phyloP scores from a whole-genome alignment of 2,888 invertebrate species.

The Dynastes hyllus region DNA sequence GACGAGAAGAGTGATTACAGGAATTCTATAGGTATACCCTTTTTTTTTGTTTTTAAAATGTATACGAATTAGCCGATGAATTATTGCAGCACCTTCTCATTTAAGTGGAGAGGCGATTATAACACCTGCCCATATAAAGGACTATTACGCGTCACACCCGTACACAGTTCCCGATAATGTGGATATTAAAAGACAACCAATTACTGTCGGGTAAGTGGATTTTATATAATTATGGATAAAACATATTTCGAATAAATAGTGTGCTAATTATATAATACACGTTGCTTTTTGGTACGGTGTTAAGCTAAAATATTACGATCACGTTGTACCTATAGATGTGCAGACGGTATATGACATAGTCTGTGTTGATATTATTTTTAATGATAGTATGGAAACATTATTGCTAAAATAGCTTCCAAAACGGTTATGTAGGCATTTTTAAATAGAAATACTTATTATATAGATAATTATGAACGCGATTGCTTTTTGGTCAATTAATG shows the following conservation, averaged over 20 bases:
- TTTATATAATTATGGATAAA: constrained; percentile 1
- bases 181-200: constrained; percentile 77
- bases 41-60: background rate
- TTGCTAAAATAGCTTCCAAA: constrained; percentile 37
- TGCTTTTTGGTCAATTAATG: no score
- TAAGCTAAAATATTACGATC: constrained; percentile 18
- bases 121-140: constrained; percentile 66
- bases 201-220: constrained; percentile 77
- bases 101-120: constrained; percentile 69
- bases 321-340: constrained; percentile 15
- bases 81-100: constrained; percentile 66
- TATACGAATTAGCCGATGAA: constrained; percentile 7
- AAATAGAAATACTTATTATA: no score
- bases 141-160: constrained; percentile 65
- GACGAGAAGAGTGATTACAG: constrained; percentile 70
- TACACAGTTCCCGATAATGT: constrained; percentile 74
- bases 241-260: constrained; percentile 18
- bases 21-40: constrained; percentile 67
- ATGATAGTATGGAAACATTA: constrained; percentile 7
- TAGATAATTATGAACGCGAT: no score
- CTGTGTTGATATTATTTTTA: constrained; percentile 42
- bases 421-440: background rate
- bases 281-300: constrained; percentile 18
- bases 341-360: constrained; percentile 21
- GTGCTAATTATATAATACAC: constrained; percentile 47